phyloP scores from a whole-genome alignment of 2,888 invertebrate species.

The Drosophila borealis region DNA sequence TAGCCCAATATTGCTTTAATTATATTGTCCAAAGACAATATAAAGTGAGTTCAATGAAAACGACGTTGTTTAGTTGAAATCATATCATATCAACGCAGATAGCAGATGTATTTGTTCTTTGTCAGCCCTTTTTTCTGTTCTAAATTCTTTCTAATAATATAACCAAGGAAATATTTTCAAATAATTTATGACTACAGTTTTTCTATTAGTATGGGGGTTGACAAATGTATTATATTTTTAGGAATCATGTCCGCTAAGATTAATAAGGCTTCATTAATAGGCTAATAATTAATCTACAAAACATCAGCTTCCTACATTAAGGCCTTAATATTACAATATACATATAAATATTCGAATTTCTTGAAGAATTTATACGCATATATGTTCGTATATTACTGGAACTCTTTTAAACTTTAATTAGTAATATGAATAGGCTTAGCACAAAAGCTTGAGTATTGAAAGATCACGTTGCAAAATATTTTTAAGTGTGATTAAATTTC shows the following conservation, averaged over 20 bases:
- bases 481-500: background rate
- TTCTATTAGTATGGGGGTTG: slow-evolving; percentile 27
- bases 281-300: slow-evolving; percentile 49
- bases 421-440: too few species aligned
- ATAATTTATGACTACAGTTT: slow-evolving; percentile 43
- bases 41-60: too few species aligned
- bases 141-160: too few species aligned
- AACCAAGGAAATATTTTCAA: background rate
- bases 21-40: too few species aligned
- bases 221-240: slow-evolving; percentile 30
- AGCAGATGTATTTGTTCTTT: too few species aligned
- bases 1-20: too few species aligned
- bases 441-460: too few species aligned
- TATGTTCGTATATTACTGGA: background rate
- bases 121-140: too few species aligned
- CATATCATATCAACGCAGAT: too few species aligned
- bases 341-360: background rate
- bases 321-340: slow-evolving; percentile 9
- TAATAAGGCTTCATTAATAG: slow-evolving; percentile 61
- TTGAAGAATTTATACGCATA: background rate
- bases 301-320: slow-evolving; percentile 36
- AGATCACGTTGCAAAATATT: background rate
- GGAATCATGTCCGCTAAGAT: slow-evolving; percentile 51
- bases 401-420: background rate
- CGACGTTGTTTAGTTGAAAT: too few species aligned